phyloP scores from a whole-genome alignment of 2,113 vertebrate genomes.

The Pteruthius melanotis region DNA sequence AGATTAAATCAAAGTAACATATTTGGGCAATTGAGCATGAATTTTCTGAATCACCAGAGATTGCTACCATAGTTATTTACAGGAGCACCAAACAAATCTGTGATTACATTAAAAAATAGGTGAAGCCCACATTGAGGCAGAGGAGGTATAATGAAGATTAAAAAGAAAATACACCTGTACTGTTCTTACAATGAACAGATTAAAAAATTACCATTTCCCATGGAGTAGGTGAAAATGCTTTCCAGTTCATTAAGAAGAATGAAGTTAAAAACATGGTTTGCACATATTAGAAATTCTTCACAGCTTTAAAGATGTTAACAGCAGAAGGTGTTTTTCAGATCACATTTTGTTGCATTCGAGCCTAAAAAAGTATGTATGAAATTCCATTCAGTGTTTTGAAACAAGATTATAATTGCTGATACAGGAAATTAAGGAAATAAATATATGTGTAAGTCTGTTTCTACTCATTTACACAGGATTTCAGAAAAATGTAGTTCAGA shows the following conservation, averaged over 20 bases:
- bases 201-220: neutral
- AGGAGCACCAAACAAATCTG: neutral
- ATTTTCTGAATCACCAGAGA: neutral
- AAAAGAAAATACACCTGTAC: neutral
- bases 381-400: neutral
- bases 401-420: neutral
- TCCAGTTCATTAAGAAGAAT: neutral
- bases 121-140: neutral
- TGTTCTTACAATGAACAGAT: neutral
- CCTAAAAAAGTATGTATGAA: neutral
- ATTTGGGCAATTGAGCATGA: neutral
- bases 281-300: neutral
- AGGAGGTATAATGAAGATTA: neutral
- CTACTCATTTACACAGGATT: neutral
- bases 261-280: neutral
- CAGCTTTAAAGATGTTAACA: neutral
- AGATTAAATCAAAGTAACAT: neutral
- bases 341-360: neutral
- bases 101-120: neutral
- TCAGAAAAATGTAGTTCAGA: neutral
- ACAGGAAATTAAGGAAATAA: neutral
- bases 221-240: neutral
- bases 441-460: rapidly evolving
- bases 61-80: neutral
- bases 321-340: neutral